Evolutionary conservation across 2,113 vertebrate species (phyloP), one percentile per base, ranked within the genome.

Genomic region (Castor canadensis): DNA sequence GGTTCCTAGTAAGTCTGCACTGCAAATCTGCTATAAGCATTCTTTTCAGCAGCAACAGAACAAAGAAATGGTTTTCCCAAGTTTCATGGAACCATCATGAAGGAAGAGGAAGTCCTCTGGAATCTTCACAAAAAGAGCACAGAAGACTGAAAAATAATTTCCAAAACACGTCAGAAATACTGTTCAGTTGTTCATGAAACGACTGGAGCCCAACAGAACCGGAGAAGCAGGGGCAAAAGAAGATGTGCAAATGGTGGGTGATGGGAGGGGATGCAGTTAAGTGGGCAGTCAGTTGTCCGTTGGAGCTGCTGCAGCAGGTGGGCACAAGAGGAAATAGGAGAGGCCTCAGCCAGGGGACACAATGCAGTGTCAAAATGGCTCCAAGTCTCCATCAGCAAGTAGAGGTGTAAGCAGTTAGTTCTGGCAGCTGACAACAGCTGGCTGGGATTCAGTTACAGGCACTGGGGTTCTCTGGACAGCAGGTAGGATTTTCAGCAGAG

Each of bases 51-150:
- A 94, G 95, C 79, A 35, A 73, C 3, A 32, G n/a, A 80, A 82
- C 58, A 94, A 87, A 84, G 60, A 88, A 56, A 60, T 71, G 64
- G 43, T 84, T 94, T 92, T 54, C 64, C 66, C 81, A 76, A 80
- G 38, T 92, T 43, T 49, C 71, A 16, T 73, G 56, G 80, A 4
- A 76, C 40, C 15, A 75, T 82, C 43, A 88, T 75, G 79, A 71
- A 84, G 87, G 69, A 30, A 94, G 9, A 58, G 19, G 35, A 73
- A 84, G 4, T 9, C 49, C 84, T 95, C 26, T 88, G 40, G 90
- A 86, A 38, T 94, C 71, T 81, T 49, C 38, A 85, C 16, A 80
- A 90, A 73, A 94, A 77, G 77, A 24, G 32, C 10, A 26, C 20
- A 24, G 40, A 79, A 89, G 64, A 79, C 30, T 77, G 45, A 92